phyloP scores from a whole-genome alignment of 2,113 vertebrate species.

The Lucifuga dentata region DNA sequence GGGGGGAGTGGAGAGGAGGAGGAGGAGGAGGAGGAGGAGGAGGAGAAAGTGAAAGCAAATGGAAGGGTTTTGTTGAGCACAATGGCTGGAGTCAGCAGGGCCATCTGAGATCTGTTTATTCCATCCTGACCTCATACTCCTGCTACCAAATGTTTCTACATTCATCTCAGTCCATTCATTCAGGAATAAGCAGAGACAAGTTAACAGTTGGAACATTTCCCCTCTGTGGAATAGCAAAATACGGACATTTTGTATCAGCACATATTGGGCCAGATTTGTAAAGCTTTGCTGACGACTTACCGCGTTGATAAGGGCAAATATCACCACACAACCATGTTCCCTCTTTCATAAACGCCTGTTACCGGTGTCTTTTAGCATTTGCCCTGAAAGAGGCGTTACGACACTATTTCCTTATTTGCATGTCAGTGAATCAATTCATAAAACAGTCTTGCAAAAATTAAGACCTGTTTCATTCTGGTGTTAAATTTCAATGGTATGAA shows the following conservation, averaged over 20 bases:
- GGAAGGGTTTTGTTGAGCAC: constrained; percentile 64
- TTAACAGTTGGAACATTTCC: constrained; percentile 4
- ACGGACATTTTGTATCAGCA: background rate
- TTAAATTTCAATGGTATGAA: no score
- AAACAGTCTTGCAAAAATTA: no score
- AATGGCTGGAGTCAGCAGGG: constrained; percentile 52
- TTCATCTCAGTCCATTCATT: constrained; percentile 37
- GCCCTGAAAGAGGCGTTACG: no score
- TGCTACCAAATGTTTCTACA: constrained; percentile 47
- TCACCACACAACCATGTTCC: no score
- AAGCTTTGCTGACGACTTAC: no score
- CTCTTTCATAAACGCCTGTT: no score
- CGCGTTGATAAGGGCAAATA: no score
- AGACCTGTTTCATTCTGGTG: no score
- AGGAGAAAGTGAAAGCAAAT: constrained; percentile 23
- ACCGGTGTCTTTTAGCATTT: no score
- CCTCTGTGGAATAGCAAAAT: constrained; percentile 16
- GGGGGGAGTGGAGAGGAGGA: constrained; percentile 5
- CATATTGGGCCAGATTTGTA: background rate
- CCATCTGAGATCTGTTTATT: constrained; percentile 65
- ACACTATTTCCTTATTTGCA: no score
- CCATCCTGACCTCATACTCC: constrained; percentile 54
- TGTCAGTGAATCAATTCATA: no score
- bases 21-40: background rate
- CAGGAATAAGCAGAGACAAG: background rate